Evolutionary conservation across 2,888 invertebrate genomes (phyloP), one percentile per base, ranked within the genome.

Genomic region (Oegoconia quadripuncta): DNA sequence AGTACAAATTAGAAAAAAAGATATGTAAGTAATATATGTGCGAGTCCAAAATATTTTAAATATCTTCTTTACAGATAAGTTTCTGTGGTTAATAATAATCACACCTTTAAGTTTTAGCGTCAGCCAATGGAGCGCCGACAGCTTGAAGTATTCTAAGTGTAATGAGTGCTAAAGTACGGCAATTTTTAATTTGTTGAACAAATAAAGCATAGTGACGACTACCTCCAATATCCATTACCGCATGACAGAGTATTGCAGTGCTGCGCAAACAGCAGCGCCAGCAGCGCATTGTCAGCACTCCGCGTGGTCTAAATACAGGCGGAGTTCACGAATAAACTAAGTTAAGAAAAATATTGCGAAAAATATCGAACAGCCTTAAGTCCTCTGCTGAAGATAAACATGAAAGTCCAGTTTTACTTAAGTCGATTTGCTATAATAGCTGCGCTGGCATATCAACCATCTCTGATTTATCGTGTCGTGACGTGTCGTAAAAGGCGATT

Each of bases 221-320:
- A 59, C 64, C 70, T 76, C 76, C 71, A 76, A 75, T 76, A 74
- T 73, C 74, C 75, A 77, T 77, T 77, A 77, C 67, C 56, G 69
- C 63, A 59, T 63, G 60, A 56, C 67, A 57, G 64, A 48, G 58
- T 50, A 54, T 46, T 73, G 70, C 73, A 80, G 76, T 74, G 78
- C 70, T 64, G 52, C 45, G 70, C 70, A 77, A 77, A 80, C 75
- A 78, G 51, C 46, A 44, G 41, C 50, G 52, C 50, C 58, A 54
- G 22, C 37, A 28, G 55, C 57, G 55, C 60, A 34, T 40, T 53
- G 64, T 68, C 67, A 64, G 57, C 59, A 35, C 28, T n/a, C 23
- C 14, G 29, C 16, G 22, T 22, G 53, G 50, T 28, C 22, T 52
- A 59, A 52, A 44, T 3, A 40, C 59, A 12, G 43, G 36, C 44